Evolutionary conservation across 2,113 vertebrate species (phyloP).

Genomic region (Progne subis): DNA sequence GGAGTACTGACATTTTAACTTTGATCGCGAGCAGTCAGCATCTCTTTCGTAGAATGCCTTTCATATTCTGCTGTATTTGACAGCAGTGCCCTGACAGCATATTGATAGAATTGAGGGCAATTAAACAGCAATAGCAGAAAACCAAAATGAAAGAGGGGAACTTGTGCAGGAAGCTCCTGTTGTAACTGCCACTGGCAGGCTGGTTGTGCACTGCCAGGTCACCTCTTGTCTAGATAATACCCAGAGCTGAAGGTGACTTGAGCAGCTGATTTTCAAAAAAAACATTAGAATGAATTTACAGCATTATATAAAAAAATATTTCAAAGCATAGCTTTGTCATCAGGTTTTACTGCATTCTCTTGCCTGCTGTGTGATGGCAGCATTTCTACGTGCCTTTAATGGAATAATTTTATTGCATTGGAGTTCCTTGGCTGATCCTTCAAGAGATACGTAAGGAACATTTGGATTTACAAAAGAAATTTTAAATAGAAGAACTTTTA

Average conservation of each 20-base stretch:
- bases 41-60: not conserved
- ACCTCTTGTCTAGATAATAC: not conserved
- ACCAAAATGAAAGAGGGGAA: not conserved
- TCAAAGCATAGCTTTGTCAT: not conserved
- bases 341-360: not conserved
- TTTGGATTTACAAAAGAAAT: not conserved
- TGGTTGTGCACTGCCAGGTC: not conserved
- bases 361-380: not conserved
- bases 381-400: not conserved
- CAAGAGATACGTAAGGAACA: not conserved
- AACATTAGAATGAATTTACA: not conserved
- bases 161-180: not conserved
- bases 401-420: not conserved
- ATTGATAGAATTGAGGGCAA: not conserved
- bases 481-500: not conserved
- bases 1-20: not conserved
- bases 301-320: not conserved
- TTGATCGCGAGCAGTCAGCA: not conserved
- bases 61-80: not conserved
- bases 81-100: not conserved
- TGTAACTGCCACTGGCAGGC: not conserved
- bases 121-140: not conserved
- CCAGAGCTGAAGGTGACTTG: not conserved
- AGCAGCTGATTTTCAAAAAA: not conserved
- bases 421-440: conserved; percentile 16